phyloP scores from a whole-genome alignment of 2,113 vertebrate genomes.

The Scytalopus superciliaris region DNA sequence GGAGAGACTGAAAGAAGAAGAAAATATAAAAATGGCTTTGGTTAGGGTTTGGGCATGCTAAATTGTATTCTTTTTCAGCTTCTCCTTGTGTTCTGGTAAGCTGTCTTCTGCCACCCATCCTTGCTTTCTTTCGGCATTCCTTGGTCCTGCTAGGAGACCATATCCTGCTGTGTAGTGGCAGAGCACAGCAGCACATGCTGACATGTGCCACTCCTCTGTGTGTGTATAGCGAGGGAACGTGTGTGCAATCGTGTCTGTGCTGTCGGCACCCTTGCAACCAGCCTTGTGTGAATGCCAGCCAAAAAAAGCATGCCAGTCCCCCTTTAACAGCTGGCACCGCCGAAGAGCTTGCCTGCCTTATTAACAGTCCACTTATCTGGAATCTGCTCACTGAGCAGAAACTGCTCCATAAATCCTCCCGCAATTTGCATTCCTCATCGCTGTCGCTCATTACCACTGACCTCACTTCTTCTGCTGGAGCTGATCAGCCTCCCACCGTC shows the following conservation, averaged over 20 bases:
- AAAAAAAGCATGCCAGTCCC: constrained; percentile 20
- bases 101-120: background rate
- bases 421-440: constrained; percentile 72
- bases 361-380: constrained; percentile 76
- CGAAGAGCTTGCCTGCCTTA: constrained; percentile 71
- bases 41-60: background rate
- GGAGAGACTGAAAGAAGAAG: background rate
- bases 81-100: background rate
- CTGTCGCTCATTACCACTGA: constrained; percentile 69
- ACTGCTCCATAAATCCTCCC: constrained; percentile 73
- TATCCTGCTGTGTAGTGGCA: accelerated
- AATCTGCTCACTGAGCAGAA: constrained; percentile 79
- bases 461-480: constrained; percentile 59
- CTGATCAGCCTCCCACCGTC: constrained; percentile 34
- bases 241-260: background rate
- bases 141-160: background rate
- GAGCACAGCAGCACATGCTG: background rate
- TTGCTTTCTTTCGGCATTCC: background rate
- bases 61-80: background rate
- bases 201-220: background rate
- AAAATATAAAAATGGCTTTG: background rate
- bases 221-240: background rate
- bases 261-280: constrained; percentile 27
- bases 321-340: constrained; percentile 70
- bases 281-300: constrained; percentile 4